phyloP scores from a whole-genome alignment of 2,113 vertebrate genomes.

The Oncorhynchus clarkii region DNA sequence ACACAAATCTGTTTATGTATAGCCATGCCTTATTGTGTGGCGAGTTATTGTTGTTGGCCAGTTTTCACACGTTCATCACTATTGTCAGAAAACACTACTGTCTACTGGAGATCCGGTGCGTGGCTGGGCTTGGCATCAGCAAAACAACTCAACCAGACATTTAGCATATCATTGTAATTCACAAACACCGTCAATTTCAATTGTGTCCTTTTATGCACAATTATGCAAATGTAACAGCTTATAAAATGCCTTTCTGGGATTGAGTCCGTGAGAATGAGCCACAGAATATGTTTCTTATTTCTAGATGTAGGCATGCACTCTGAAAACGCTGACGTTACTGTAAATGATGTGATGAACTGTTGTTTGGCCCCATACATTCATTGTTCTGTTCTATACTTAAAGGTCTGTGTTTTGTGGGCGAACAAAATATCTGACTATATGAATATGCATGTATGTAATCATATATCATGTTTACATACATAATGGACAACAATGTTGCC shows the following conservation, averaged over 20 bases:
- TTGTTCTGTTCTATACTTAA: too few relatives aligned
- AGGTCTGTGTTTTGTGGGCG: neutral
- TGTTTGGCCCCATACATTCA: neutral
- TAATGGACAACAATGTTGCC: too few relatives aligned
- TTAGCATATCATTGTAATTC: slow-evolving; percentile 2
- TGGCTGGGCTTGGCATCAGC: slow-evolving; percentile 37
- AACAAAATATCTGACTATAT: too few relatives aligned
- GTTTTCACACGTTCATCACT: slow-evolving; percentile 59
- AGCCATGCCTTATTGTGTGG: slow-evolving; percentile 23
- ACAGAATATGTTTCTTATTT: too few relatives aligned
- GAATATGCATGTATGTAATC: neutral
- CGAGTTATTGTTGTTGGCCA: slow-evolving; percentile 44
- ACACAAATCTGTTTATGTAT: slow-evolving; percentile 53
- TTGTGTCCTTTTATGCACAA: neutral
- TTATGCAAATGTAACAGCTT: neutral
- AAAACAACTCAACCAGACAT: slow-evolving; percentile 33
- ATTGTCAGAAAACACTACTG: slow-evolving; percentile 52
- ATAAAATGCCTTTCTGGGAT: neutral
- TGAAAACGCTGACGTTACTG: neutral
- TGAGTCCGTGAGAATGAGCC: too few relatives aligned
- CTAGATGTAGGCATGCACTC: neutral
- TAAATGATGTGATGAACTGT: neutral
- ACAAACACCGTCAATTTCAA: neutral
- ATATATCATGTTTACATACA: neutral
- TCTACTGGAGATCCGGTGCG: neutral